phyloP scores from a whole-genome alignment of 2,113 vertebrate species.

The Sphaerodactylus townsendi region DNA sequence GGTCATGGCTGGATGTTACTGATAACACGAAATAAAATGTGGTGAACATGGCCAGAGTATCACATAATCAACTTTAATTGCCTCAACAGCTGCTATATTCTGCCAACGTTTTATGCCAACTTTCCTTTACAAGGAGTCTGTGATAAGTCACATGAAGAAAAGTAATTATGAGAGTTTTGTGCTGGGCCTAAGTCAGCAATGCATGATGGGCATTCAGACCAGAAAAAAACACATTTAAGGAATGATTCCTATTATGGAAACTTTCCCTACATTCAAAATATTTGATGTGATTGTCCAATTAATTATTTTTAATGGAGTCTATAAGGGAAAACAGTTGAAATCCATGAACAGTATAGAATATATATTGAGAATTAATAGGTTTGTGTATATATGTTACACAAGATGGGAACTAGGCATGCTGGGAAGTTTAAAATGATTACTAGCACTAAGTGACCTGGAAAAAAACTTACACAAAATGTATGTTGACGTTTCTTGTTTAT shows the following conservation, averaged over 20 bases:
- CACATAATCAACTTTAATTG: background rate
- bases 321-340: background rate
- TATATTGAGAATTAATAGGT: background rate
- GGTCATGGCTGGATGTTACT: background rate
- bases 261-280: background rate
- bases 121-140: constrained; percentile 16
- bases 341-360: background rate
- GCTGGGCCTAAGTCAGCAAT: background rate
- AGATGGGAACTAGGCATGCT: background rate
- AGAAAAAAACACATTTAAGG: background rate
- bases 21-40: background rate
- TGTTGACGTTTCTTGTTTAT: too few relatives aligned
- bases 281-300: background rate
- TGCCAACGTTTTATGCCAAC: background rate
- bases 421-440: too few relatives aligned
- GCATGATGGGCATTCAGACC: background rate
- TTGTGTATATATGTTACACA: background rate
- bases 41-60: background rate
- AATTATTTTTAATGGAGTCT: background rate
- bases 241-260: background rate
- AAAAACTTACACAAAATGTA: too few relatives aligned
- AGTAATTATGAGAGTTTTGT: constrained; percentile 25
- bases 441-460: too few relatives aligned
- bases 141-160: background rate
- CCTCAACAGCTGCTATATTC: background rate